These are phyloP conservation scores for Clepsis dumicolana DNA, from an alignment of 2,888 invertebrate species.

Conservation along the genomic window DNA sequence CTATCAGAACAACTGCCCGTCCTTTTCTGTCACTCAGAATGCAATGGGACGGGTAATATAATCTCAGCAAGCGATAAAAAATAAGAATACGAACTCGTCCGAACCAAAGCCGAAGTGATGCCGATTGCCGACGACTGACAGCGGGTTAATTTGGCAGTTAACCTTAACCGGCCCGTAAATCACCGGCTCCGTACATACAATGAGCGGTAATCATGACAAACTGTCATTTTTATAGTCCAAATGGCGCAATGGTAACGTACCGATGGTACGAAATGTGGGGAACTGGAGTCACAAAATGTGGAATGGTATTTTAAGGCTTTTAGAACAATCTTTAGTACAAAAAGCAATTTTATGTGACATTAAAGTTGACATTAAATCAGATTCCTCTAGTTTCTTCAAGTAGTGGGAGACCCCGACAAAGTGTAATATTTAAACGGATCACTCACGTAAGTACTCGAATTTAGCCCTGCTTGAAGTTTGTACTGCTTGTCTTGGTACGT, in stretches of 20 bases:
- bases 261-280: background rate
- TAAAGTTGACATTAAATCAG: too few relatives aligned
- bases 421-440: too few relatives aligned
- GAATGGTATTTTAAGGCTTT: background rate
- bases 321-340: too few relatives aligned
- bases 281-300: background rate
- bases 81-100: background rate
- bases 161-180: slow-evolving; percentile 14
- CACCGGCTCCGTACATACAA: slow-evolving; percentile 16
- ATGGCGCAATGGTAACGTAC: slow-evolving; percentile 7
- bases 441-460: too few relatives aligned
- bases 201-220: slow-evolving; percentile 15
- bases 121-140: slow-evolving; percentile 1
- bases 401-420: too few relatives aligned
- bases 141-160: slow-evolving; percentile 22
- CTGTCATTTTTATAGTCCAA: slow-evolving; percentile 1
- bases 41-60: background rate
- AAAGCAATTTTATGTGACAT: too few relatives aligned
- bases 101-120: background rate
- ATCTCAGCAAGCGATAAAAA: background rate
- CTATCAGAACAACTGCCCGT: too few relatives aligned
- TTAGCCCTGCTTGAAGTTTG: too few relatives aligned
- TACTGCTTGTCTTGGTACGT: too few relatives aligned
- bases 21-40: too few relatives aligned
- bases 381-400: too few relatives aligned